phyloP scores from a whole-genome alignment of 2,888 invertebrate genomes.

The Latheticus oryzae region DNA sequence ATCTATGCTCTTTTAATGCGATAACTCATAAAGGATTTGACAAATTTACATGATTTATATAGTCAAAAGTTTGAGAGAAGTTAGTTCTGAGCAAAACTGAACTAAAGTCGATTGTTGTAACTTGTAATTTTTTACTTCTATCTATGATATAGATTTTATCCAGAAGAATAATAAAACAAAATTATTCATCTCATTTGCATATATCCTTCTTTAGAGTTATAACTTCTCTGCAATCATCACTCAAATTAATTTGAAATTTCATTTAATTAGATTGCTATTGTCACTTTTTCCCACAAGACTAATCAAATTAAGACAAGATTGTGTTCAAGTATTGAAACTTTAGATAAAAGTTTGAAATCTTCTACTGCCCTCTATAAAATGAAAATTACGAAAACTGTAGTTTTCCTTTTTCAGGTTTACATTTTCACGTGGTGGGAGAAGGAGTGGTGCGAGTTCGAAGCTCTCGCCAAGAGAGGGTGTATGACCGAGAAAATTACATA shows the following conservation, averaged over 20 bases:
- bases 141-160: constrained; percentile 6
- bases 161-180: constrained; percentile 20
- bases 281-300: constrained; percentile 17
- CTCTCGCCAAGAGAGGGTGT: constrained; percentile 84
- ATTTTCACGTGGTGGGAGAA: constrained; percentile 95
- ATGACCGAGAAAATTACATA: constrained; percentile 94
- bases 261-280: constrained; percentile 24
- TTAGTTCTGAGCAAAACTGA: constrained; percentile 14
- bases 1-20: constrained; percentile 36
- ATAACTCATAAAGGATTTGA: constrained; percentile 35
- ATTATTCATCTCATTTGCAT: constrained; percentile 29
- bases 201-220: constrained; percentile 21
- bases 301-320: constrained; percentile 20
- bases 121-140: too few species aligned
- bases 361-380: constrained; percentile 11
- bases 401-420: constrained; percentile 74
- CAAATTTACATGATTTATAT: constrained; percentile 38
- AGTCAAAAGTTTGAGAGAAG: constrained; percentile 31
- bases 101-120: constrained; percentile 10
- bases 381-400: constrained; percentile 2
- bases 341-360: not conserved
- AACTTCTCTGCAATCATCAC: constrained; percentile 20
- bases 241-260: constrained; percentile 23
- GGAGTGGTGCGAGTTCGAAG: constrained; percentile 90
- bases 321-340: too few species aligned